These are phyloP conservation scores for Naja naja DNA, from an alignment of 2,113 vertebrate genomes.

Conservation along the genomic window DNA sequence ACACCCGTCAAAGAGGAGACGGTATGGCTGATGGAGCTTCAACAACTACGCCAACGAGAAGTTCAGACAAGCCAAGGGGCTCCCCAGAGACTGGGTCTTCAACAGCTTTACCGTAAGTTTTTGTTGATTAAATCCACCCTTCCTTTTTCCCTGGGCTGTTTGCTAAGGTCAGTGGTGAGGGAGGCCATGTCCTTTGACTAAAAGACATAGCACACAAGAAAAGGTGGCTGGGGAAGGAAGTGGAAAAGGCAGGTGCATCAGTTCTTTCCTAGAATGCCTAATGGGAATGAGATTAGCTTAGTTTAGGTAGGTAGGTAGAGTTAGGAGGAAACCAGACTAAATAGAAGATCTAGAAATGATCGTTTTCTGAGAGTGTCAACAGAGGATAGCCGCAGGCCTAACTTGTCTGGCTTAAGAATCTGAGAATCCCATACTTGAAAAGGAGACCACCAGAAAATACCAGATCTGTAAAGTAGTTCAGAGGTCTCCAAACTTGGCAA, in stretches of 20 bases:
- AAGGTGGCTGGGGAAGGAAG: background rate
- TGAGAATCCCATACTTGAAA: background rate
- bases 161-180: background rate
- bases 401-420: background rate
- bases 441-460: background rate
- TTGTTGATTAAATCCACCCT: background rate
- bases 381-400: background rate
- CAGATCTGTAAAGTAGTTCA: no score
- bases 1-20: conserved; percentile 83
- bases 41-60: conserved; percentile 80
- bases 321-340: background rate
- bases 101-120: conserved; percentile 78
- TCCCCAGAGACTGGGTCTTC: conserved; percentile 86
- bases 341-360: background rate
- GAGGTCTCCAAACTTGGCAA: no score
- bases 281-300: background rate
- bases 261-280: background rate
- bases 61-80: conserved; percentile 66
- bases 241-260: background rate
- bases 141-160: background rate
- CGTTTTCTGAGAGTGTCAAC: background rate
- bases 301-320: background rate
- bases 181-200: background rate
- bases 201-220: background rate
- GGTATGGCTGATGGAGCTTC: conserved; percentile 84